Percentiles rank a stretch among this genome's conserved stretches.
These are phyloP conservation scores for Ectobius pallidus DNA, from an alignment of 2,888 invertebrate genomes.

Conservation along the genomic window DNA sequence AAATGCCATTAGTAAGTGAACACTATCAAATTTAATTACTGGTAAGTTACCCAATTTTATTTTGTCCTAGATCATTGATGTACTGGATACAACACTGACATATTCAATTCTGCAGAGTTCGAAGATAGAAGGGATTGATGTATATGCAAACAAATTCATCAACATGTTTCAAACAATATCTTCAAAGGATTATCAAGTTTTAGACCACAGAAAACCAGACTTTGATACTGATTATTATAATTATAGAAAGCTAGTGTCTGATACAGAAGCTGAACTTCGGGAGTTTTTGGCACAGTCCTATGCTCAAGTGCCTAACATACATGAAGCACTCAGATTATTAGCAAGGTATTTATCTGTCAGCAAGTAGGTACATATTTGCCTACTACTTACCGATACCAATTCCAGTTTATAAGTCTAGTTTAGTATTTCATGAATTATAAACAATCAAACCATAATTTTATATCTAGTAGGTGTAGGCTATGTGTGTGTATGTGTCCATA, in stretches of 20 bases:
- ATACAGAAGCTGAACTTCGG: constrained; percentile 74
- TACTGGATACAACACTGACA: constrained; percentile 72
- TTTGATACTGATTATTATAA: constrained; percentile 79
- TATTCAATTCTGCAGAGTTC: constrained; percentile 78
- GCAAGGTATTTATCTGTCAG: constrained; percentile 52
- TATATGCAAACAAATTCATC: constrained; percentile 70
- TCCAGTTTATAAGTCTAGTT: too few relatives aligned
- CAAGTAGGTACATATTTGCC: too few relatives aligned
- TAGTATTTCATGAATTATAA: too few relatives aligned
- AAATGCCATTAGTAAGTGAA: too few relatives aligned
- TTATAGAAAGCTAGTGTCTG: constrained; percentile 71
- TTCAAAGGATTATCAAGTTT: constrained; percentile 75
- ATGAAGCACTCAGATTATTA: constrained; percentile 54
- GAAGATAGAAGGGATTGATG: constrained; percentile 80
- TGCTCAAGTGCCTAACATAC: constrained; percentile 52
- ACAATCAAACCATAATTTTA: too few relatives aligned
- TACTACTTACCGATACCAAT: too few relatives aligned
- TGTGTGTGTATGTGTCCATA: too few relatives aligned
- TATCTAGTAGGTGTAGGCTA: too few relatives aligned
- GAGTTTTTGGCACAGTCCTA: constrained; percentile 69
- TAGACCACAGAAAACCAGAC: constrained; percentile 75
- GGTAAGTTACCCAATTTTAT: background rate
- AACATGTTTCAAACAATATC: constrained; percentile 70
- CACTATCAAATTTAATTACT: too few relatives aligned
- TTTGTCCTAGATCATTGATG: constrained; percentile 52